phyloP scores from a whole-genome alignment of 2,113 vertebrate genomes.

The Urocynchramus pylzowi region DNA sequence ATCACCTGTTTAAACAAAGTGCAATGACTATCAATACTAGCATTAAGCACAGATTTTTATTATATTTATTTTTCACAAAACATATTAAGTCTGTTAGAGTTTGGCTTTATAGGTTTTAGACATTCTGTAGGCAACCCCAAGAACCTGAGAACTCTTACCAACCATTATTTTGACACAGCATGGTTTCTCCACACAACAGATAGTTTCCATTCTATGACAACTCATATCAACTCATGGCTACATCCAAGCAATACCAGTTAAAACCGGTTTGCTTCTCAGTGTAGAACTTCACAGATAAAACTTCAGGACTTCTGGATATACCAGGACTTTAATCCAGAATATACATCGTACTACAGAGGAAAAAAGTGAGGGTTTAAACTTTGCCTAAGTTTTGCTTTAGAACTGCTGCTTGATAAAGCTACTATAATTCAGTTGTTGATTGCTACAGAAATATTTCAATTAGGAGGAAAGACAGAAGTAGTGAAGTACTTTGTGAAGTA shows the following conservation, averaged over 20 bases:
- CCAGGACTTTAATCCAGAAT: not conserved
- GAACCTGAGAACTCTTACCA: not conserved
- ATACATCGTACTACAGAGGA: not conserved
- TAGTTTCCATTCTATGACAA: not conserved
- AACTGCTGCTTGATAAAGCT: not conserved
- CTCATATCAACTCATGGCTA: not conserved
- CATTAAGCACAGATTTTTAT: not conserved
- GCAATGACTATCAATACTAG: not conserved
- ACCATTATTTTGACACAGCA: not conserved
- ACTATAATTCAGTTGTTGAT: not conserved
- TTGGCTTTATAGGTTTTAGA: not conserved
- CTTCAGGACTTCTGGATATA: not conserved
- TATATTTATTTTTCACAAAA: not conserved
- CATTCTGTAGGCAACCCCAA: not conserved
- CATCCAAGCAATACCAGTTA: not conserved
- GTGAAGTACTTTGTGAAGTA: not conserved
- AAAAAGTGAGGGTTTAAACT: not conserved
- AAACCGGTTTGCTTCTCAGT: not conserved
- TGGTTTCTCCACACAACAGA: not conserved
- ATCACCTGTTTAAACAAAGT: constrained; percentile 82
- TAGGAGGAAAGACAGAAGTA: not conserved
- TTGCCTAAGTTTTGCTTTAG: not conserved
- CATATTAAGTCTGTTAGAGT: not conserved
- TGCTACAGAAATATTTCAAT: not conserved
- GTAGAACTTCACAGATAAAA: not conserved